A percentile compares a stretch with the other conserved stretches of the same genome.
Conservation (phyloP, 2,888 invertebrate genomes). For the Fragum fragum region DNA sequence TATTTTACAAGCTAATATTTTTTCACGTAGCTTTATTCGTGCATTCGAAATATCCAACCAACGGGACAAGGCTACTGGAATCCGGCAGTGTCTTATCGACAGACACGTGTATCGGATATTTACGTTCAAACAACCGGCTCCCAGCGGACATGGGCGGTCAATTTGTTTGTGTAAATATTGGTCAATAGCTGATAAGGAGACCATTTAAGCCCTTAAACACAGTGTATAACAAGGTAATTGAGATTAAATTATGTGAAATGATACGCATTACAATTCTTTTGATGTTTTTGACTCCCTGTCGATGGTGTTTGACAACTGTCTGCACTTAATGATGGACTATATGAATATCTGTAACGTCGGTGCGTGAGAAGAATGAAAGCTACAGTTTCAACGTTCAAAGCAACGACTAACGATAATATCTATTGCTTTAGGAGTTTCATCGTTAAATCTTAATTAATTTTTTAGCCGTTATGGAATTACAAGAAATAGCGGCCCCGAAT, state of each 20-base stretch:
- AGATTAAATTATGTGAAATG: neutral
- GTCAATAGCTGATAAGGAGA: slow-evolving; percentile 22
- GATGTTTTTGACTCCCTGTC: neutral
- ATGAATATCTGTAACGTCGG: neutral
- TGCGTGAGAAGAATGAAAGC: too few species aligned
- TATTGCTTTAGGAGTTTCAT: too few species aligned
- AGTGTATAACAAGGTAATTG: slow-evolving; percentile 12
- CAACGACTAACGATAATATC: too few species aligned
- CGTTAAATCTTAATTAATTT: too few species aligned
- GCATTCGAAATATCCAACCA: too few species aligned
- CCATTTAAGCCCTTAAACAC: slow-evolving; percentile 22
- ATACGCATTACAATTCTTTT: slow-evolving; percentile 4
- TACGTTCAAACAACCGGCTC: slow-evolving; percentile 22
- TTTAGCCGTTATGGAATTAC: too few species aligned
- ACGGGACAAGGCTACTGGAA: neutral
- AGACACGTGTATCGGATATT: slow-evolving; percentile 23
- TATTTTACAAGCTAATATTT: too few species aligned
- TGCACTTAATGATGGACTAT: neutral
- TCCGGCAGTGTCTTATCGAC: neutral
- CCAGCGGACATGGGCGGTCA: slow-evolving; percentile 20
- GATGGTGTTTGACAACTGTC: neutral
- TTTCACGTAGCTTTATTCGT: too few species aligned
- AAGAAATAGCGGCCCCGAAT: too few species aligned
- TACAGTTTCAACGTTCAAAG: too few species aligned
- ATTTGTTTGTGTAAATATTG: slow-evolving; percentile 27